Base-by-base conservation (phyloP, 2,888 invertebrate genomes). In the Drosophila ezoana region DNA sequence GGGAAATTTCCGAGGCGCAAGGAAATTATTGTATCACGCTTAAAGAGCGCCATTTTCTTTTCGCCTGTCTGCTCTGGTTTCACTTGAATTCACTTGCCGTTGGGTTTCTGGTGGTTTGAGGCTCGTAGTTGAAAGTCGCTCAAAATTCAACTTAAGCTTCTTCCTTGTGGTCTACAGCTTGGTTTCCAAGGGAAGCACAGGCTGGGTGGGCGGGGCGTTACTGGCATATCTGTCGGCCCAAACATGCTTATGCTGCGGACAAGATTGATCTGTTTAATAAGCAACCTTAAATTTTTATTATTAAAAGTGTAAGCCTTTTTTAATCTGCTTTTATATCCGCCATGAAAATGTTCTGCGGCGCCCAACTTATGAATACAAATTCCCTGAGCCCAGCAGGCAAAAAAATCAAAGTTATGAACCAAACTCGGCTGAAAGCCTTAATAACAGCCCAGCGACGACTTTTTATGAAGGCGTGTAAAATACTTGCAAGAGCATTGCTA, bases 261-360 rank as follows among this genome's bases (percentile, higher is more conserved):
- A 85, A 88, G 89, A 83, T 88, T 80, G 89, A 83, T 83, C 87
- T 83, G 77, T 88, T 83, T 86, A 86, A 88, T 83, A 83, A 88
- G 81, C 83, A 45, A 37, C 67, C 56, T 78, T 57, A 72, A 62
- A 75, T 61, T 54, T 67, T 72, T 47, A 73, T 63, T 78, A 63
- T 41, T 28, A 41, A 73, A 68, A 35, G 59, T 60, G 59, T 75
- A 60, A 62, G 43, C 62, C 75, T 60, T 59, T 77, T 78, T 75
- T 76, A 75, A 77, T 75, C 52, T 44, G 16, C 73, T 60, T 74
- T 72, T 72, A 59, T 59, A n/a, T 37, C 49, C 33, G 8, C 33
- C 47, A 60, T 53, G 28, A 61, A 61, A 57, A 45, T 56, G 37
- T 58, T 58, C 9, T 45, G 4, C 38, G 52, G 43, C 18, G 56